phyloP scores from a whole-genome alignment of 2,797 vertebrate species.

The Avahi laniger region DNA sequence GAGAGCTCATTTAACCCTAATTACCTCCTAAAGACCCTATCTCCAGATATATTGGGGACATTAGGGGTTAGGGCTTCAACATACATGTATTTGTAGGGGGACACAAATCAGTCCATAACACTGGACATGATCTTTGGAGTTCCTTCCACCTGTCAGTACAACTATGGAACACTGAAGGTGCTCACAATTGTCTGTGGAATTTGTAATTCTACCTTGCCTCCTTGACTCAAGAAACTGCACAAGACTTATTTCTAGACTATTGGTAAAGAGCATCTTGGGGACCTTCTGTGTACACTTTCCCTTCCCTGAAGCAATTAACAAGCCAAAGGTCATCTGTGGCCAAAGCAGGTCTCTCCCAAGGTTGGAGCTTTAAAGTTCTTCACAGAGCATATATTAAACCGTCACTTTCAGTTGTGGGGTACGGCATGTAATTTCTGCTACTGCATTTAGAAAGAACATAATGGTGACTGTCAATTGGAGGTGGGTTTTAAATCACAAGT shows the following conservation, averaged over 20 bases:
- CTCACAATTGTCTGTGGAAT: not conserved
- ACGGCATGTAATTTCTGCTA: not conserved
- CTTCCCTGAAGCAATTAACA: not conserved
- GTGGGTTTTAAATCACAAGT: not conserved
- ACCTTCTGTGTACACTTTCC: not conserved
- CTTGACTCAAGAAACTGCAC: not conserved
- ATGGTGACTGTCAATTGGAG: not conserved
- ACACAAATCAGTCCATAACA: not conserved
- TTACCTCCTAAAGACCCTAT: not conserved
- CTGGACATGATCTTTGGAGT: not conserved
- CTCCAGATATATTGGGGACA: not conserved
- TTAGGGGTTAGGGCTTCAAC: not conserved
- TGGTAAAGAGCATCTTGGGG: not conserved
- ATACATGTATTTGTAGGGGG: not conserved
- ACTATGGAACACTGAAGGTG: not conserved
- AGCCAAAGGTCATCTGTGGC: not conserved
- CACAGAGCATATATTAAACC: not conserved
- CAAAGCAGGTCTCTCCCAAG: not conserved
- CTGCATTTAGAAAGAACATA: not conserved
- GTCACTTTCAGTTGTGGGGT: not conserved
- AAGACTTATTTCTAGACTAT: not conserved
- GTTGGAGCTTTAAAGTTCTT: not conserved
- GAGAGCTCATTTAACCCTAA: not conserved
- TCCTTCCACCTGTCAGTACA: not conserved
- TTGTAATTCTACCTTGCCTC: not conserved